These are phyloP conservation scores for Tenthredo livida DNA, from an alignment of 2,888 invertebrate species.

Conservation along the genomic window DNA sequence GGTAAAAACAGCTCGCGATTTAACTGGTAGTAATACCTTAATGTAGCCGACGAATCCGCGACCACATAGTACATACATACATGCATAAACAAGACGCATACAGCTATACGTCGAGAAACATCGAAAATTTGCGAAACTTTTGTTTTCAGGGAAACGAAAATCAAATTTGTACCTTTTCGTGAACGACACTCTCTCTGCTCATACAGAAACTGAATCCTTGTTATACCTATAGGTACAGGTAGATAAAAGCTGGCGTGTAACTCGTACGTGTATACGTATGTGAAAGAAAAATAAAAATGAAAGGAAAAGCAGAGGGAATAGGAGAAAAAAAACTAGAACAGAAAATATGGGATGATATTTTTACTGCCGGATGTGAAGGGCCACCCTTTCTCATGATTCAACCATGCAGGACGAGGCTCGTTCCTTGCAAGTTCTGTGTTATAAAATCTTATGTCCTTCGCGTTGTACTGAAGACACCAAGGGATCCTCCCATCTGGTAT, in stretches of 20 bases:
- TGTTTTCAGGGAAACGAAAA: background rate
- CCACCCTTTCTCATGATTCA: conserved; percentile 24
- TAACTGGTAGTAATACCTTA: background rate
- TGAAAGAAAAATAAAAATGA: background rate
- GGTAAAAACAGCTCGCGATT: background rate
- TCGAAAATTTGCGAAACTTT: background rate
- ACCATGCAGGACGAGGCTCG: background rate
- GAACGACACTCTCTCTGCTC: background rate
- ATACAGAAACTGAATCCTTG: background rate
- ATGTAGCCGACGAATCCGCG: background rate
- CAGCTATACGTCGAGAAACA: background rate
- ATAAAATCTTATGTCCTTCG: background rate
- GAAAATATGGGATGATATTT: conserved; percentile 1
- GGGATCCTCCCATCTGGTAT: conserved; percentile 32
- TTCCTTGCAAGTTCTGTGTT: background rate
- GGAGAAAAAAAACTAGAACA: background rate
- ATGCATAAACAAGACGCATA: background rate
- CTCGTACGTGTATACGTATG: background rate
- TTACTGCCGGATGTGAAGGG: conserved; percentile 7
- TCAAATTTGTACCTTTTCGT: background rate
- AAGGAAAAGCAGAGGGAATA: background rate
- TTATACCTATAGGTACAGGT: background rate
- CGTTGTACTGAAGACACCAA: background rate
- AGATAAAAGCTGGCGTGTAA: too few relatives aligned
- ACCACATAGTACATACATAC: too few relatives aligned